Conservation (phyloP, 92 coral and sea anemone species). For the Zoanthus sociatus region DNA sequence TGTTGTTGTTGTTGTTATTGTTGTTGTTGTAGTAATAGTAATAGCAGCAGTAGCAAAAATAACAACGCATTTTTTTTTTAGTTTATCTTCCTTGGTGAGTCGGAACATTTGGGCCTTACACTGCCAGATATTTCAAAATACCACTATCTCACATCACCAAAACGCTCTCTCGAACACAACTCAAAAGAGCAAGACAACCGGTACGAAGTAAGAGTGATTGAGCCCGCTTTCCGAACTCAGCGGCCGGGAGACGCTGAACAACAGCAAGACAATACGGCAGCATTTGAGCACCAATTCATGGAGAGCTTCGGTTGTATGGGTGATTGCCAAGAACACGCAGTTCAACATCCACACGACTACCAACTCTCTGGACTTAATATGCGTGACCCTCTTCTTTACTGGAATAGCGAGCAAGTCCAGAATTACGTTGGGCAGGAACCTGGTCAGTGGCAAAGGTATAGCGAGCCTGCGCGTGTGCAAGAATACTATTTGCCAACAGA, state of each 20-base stretch:
- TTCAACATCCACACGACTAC: neutral
- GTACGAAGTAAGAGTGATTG: neutral
- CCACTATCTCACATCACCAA: neutral
- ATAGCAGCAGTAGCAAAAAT: neutral
- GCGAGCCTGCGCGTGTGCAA: neutral
- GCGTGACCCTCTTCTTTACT: neutral
- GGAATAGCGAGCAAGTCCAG: neutral
- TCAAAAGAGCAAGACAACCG: neutral
- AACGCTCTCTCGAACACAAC: neutral
- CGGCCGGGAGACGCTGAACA: neutral
- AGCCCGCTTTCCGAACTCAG: neutral
- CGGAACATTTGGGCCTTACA: neutral
- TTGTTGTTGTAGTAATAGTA: neutral
- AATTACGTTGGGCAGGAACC: neutral
- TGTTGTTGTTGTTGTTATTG: neutral
- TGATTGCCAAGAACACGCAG: constrained; percentile 3
- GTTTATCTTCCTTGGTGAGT: constrained; percentile 13
- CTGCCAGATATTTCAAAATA: neutral
- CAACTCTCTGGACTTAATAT: neutral
- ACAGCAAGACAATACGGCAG: neutral
- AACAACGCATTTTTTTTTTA: neutral
- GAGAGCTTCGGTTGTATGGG: neutral
- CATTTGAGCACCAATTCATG: neutral
- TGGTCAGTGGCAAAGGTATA: neutral
- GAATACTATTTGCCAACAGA: neutral